Conservation (phyloP, 2,888 invertebrate genomes). For the Netelia melanura region DNA sequence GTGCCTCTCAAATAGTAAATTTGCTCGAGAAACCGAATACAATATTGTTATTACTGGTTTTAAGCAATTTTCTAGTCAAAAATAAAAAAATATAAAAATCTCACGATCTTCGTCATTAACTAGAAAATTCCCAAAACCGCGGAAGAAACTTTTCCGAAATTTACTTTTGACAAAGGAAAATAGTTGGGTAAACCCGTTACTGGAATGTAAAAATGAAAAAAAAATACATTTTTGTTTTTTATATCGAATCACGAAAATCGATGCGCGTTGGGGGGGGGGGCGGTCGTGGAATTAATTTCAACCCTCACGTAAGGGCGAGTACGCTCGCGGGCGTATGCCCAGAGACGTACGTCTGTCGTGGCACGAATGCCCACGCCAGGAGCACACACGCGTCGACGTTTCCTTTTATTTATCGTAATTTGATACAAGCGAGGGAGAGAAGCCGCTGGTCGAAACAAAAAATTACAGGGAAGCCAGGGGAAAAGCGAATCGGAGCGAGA, state of each 20-base stretch:
- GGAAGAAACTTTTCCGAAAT: too few relatives aligned
- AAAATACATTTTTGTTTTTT: constrained; percentile 14
- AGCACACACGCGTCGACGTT: constrained; percentile 76
- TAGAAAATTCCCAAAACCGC: too few relatives aligned
- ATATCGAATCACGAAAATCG: constrained; percentile 24
- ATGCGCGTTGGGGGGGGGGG: constrained; percentile 20
- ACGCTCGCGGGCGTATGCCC: constrained; percentile 68
- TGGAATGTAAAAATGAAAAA: constrained; percentile 23
- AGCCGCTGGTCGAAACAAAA: constrained; percentile 76
- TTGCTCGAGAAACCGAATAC: too few relatives aligned
- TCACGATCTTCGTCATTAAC: too few relatives aligned
- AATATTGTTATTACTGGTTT: too few relatives aligned
- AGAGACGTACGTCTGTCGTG: constrained; percentile 65
- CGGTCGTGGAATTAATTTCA: constrained; percentile 45
- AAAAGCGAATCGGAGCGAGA: constrained; percentile 68
- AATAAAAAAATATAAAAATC: too few relatives aligned
- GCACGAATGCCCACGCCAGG: constrained; percentile 71
- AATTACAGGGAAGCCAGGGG: constrained; percentile 75
- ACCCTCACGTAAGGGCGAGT: constrained; percentile 47
- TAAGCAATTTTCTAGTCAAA: too few relatives aligned
- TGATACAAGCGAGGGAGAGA: constrained; percentile 78
- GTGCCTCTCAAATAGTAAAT: too few relatives aligned
- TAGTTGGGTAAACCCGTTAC: background rate
- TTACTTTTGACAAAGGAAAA: background rate
- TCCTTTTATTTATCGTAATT: constrained; percentile 82